Evolutionary conservation across 2,113 vertebrate genomes (phyloP).

Genomic region (Pseudolaguvia tuberculata): DNA sequence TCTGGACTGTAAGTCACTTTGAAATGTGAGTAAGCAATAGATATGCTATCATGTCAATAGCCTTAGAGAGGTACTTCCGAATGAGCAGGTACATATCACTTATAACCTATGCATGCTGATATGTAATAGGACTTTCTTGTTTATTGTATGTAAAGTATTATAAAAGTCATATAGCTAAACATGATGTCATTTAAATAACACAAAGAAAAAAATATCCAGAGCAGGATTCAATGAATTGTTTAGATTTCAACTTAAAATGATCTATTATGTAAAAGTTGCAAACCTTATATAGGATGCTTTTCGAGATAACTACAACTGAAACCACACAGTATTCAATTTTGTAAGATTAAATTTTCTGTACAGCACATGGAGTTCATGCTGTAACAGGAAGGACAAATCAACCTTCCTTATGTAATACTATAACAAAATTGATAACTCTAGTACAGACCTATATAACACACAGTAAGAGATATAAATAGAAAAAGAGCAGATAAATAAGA

Average conservation of each 20-base stretch:
- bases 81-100: conserved; percentile 31
- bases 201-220: neutral
- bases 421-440: conserved; percentile 25
- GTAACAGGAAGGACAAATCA: conserved; percentile 28
- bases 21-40: conserved; percentile 16
- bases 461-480: conserved; percentile 21
- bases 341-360: conserved; percentile 18
- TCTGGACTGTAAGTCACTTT: conserved; percentile 40
- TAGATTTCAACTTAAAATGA: conserved; percentile 3
- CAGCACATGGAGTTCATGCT: neutral
- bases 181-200: neutral
- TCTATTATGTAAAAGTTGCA: neutral
- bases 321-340: conserved; percentile 25
- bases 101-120: neutral
- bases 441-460: conserved; percentile 20
- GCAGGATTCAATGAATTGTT: neutral
- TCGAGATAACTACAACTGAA: conserved; percentile 9
- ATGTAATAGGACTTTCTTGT: neutral
- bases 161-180: neutral
- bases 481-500: neutral
- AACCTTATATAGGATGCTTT: neutral
- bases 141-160: neutral
- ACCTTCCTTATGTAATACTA: conserved; percentile 15
- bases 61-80: conserved; percentile 19
- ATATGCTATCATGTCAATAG: conserved; percentile 28